Base-by-base conservation (phyloP, 2,113 vertebrate species). In the Heptranchias perlo region DNA sequence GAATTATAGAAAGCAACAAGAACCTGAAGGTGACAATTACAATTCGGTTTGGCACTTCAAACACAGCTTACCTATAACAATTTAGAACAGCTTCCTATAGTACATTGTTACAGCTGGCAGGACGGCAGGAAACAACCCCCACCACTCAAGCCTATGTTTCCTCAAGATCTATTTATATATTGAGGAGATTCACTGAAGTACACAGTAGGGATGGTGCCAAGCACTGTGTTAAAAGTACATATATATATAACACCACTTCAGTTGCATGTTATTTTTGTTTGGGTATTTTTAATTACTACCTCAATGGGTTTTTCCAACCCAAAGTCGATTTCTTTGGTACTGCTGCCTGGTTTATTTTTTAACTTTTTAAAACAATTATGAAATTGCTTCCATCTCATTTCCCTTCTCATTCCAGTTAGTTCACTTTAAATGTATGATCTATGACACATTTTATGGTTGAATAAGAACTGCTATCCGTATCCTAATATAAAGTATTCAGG, bases 71-170 rank as follows among this genome's bases (percentile, higher is more conserved):
- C 58, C 14, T 39, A 6, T 8, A 93, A 93, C 89, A 93, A 47
- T 23, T 93, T 62, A 35, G 35, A 93, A 93, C 61, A 64, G 89
- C 58, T 93, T 61, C 18, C 58, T n/a, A 23, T 93, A 58, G 58
- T 93, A 93, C 39, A 62, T 62, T 93, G 7, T 93, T 62, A 93
- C 16, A 93, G 89, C 58, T 93, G 89, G 4, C 58, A 93, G 35
- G n/a, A 1, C 78, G 58, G 39, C 11, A 39, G 35, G 58, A 62
- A 93, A 93, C 58, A 39, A n/a, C 61, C 61, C n/a, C 58, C n/a
- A 93, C 16, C 58, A 93, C 58, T n/a, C 6, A 93, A 62, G 89
- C 89, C 89, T 62, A 23, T 93, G 58, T 93, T 93, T 64, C 89
- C 58, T 62, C 25, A 23, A 62, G 18, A 93, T 62, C 89, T 93